Conservation (phyloP, 2,797 vertebrate species). For the Spinus pinus region DNA sequence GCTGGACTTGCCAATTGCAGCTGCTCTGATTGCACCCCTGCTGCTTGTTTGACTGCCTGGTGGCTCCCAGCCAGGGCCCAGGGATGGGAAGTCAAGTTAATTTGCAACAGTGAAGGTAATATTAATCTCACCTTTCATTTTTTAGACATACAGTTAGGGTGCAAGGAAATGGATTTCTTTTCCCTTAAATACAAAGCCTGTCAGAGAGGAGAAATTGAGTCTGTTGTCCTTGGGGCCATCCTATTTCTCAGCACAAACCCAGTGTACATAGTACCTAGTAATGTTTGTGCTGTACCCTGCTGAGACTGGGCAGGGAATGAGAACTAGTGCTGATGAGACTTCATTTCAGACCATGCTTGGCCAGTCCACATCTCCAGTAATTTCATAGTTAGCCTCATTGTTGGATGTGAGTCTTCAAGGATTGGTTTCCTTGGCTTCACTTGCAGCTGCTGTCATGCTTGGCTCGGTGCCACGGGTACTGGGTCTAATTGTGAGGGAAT, state of each 20-base stretch:
- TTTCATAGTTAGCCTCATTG: not conserved
- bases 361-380: not conserved
- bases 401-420: not conserved
- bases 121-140: not conserved
- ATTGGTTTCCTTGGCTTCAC: not conserved
- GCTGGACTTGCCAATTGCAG: not conserved
- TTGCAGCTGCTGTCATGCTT: not conserved
- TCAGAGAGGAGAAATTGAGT: not conserved
- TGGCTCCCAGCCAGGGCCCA: not conserved
- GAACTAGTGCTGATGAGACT: not conserved
- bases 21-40: not conserved
- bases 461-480: not conserved
- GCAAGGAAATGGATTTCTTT: not conserved
- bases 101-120: not conserved
- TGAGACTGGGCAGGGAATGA: not conserved
- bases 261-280: not conserved
- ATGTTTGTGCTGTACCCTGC: not conserved
- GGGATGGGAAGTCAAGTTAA: not conserved
- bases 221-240: not conserved
- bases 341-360: not conserved
- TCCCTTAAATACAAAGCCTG: fast-evolving
- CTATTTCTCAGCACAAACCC: not conserved
- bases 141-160: not conserved
- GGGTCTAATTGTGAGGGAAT: not conserved
- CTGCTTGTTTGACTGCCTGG: not conserved